Evolutionary conservation across 2,888 invertebrate genomes (phyloP).

Genomic region (Tachina fera): DNA sequence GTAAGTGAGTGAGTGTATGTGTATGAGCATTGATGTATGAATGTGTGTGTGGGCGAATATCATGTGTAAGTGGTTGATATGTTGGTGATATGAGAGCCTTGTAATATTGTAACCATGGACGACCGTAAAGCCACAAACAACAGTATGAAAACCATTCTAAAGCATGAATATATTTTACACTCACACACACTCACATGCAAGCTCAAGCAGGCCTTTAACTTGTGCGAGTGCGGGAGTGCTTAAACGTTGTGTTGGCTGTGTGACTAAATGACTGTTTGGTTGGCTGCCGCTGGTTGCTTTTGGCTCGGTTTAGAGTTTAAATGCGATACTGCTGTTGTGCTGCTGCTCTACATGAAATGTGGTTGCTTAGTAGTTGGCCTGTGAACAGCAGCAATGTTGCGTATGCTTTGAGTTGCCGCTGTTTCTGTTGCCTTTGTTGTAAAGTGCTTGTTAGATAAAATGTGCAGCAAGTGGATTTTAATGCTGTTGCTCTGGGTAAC

Average conservation of each 20-base stretch:
- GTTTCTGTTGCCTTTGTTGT: constrained; percentile 28
- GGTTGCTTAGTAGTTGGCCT: constrained; percentile 66
- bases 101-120: constrained; percentile 71
- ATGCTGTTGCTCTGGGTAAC: constrained; percentile 71
- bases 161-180: constrained; percentile 19
- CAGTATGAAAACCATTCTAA: constrained; percentile 55
- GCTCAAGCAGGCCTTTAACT: constrained; percentile 47
- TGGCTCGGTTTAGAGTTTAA: constrained; percentile 47
- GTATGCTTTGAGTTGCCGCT: constrained; percentile 26
- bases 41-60: constrained; percentile 45
- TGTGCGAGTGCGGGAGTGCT: constrained; percentile 12
- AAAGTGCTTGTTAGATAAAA: constrained; percentile 54
- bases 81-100: constrained; percentile 66
- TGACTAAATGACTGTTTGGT: constrained; percentile 47
- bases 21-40: constrained; percentile 1
- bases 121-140: constrained; percentile 68
- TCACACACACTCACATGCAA: neutral
- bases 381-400: constrained; percentile 24
- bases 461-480: constrained; percentile 70
- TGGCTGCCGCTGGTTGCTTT: constrained; percentile 45
- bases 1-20: neutral
- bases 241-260: constrained; percentile 60
- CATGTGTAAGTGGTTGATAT: constrained; percentile 66
- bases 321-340: constrained; percentile 36
- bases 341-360: constrained; percentile 60